Evolutionary conservation across 2,113 vertebrate species (phyloP).

Genomic region (Brachirus orientalis): DNA sequence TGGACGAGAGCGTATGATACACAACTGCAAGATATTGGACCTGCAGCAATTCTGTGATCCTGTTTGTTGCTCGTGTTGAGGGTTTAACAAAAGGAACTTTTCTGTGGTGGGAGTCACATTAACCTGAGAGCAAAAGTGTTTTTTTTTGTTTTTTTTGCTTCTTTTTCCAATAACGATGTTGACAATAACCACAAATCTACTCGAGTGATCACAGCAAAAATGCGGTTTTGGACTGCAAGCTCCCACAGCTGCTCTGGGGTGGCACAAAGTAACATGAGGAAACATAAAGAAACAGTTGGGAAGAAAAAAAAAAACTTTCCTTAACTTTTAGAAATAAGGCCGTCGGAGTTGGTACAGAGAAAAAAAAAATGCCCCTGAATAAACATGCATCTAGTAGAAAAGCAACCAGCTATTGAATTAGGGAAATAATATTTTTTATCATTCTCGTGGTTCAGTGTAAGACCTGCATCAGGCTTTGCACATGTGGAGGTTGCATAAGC

Average conservation of each 20-base stretch:
- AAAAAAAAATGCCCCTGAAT: slow-evolving; percentile 11
- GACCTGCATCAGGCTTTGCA: slow-evolving; percentile 8
- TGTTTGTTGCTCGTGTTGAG: neutral
- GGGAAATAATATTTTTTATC: slow-evolving; percentile 20
- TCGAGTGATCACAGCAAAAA: slow-evolving; percentile 29
- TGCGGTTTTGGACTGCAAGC: slow-evolving; percentile 7
- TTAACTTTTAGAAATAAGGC: slow-evolving; percentile 36
- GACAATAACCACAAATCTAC: slow-evolving; percentile 38
- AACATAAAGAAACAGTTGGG: slow-evolving; percentile 35
- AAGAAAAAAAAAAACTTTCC: slow-evolving; percentile 7
- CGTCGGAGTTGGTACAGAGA: slow-evolving; percentile 8
- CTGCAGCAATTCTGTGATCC: neutral
- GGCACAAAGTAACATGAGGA: slow-evolving; percentile 22
- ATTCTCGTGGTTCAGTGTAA: slow-evolving; percentile 12
- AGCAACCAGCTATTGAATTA: neutral
- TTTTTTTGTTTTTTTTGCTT: neutral
- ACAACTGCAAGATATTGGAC: slow-evolving; percentile 17
- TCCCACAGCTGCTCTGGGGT: slow-evolving; percentile 19
- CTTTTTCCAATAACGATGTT: neutral
- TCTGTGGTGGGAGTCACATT: neutral
- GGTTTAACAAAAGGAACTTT: slow-evolving; percentile 12
- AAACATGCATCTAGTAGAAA: slow-evolving; percentile 21
- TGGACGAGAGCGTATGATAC: slow-evolving; percentile 14
- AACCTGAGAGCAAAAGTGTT: neutral
- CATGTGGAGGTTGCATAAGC: slow-evolving; percentile 46